Base-by-base conservation (phyloP, 1,140 invertebrate genomes). In the Berghia stephanieae region DNA sequence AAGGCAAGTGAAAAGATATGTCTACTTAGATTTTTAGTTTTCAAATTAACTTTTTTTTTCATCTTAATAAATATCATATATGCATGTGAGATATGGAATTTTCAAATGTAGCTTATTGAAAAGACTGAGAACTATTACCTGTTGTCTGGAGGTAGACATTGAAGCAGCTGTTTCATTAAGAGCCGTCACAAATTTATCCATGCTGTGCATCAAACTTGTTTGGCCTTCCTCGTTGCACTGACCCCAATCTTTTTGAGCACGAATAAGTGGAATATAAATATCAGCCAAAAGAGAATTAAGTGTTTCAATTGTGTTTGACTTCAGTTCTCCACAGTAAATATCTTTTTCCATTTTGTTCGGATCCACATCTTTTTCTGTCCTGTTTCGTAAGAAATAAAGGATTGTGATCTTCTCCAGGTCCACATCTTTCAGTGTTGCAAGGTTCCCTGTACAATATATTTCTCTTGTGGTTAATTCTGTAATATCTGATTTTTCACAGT, bases 251-350 rank as follows among this genome's bases (percentile, higher is more conserved):
- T 86, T 89, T 63, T 88, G 84, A 5, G 85, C 84, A 68, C 85
- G 84, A 2, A 88, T 78, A 21, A 89, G 78, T 10, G 88, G 87
- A 24, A 89, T 83, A 67, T 87, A 89, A 27, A 89, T 84, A 77
- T 89, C 87, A 5, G 84, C 83, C 66, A 89, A 79, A 31, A 89
- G 74, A 52, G 86, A 81, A 34, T 83, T 86, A 1, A 88, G 75
- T 49, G 85, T 85, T 78, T 88, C 87, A 18, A 89, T 86, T 13
- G 87, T 85, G 77, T 87, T 88, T 60, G 85, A 83, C 69, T 89
- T 89, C 31, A 89, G 81, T 77, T 89, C 88, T 16, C 88, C 88
- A 80, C 86, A 88, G 72, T 85, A 87, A 10, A 89, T 83, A 75
- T 89, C 87, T 80, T 83, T 83, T 75, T 89, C 86, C 82, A 88